Evolutionary conservation across 2,113 vertebrate genomes (phyloP).

Genomic region (Gymnarchus niloticus): DNA sequence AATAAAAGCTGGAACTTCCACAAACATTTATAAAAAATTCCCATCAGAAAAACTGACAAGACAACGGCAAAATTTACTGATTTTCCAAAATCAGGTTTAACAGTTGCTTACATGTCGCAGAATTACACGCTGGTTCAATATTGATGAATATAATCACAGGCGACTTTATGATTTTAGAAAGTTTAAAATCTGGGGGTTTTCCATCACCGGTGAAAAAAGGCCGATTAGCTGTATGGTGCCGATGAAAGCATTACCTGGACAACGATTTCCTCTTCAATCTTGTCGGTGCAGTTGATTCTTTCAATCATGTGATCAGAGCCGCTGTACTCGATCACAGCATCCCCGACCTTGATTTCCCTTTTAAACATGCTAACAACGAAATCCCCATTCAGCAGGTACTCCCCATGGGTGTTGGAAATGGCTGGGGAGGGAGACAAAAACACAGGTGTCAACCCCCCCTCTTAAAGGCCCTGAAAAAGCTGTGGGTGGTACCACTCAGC

Average conservation of each 20-base stretch:
- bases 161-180: no score
- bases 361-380: slow-evolving; percentile 99
- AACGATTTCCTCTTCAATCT: slow-evolving; percentile 85
- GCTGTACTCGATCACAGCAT: slow-evolving; percentile 88
- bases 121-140: neutral
- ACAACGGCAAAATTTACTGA: no score
- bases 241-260: slow-evolving; percentile 73
- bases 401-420: slow-evolving; percentile 83
- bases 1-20: neutral
- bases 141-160: neutral
- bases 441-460: neutral
- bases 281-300: slow-evolving; percentile 93
- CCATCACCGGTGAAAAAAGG: neutral
- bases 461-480: neutral
- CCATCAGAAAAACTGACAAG: no score
- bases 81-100: neutral
- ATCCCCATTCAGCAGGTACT: slow-evolving; percentile 94
- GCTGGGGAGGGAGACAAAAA: slow-evolving; percentile 62
- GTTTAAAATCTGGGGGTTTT: no score
- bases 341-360: slow-evolving; percentile 93
- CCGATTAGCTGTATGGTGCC: no score
- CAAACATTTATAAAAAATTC: no score
- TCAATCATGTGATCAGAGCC: slow-evolving; percentile 86
- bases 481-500: neutral
- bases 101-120: neutral